A percentile compares a stretch with the other conserved stretches of the same genome.
Conservation (phyloP, 2,113 vertebrate species). For the Petrocephalus microphthalmus region DNA sequence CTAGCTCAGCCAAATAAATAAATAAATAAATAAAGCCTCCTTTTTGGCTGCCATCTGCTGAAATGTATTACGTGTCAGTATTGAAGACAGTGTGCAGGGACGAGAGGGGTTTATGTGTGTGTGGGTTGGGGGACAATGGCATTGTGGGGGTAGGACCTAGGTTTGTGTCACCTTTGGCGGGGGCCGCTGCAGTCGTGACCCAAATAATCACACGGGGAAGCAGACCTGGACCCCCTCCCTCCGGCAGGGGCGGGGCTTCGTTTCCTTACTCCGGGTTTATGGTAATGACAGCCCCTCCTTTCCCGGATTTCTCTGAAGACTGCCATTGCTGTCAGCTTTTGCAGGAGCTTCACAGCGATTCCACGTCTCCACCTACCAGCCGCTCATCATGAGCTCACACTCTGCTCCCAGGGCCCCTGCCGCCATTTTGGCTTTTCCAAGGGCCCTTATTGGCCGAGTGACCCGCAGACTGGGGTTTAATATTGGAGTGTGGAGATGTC, state of each 20-base stretch:
- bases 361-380: not conserved
- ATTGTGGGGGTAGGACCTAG: not conserved
- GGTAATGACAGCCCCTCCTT: not conserved
- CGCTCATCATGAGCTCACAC: not conserved
- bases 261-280: not conserved
- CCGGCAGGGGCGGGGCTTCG: not conserved
- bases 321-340: not conserved
- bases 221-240: not conserved
- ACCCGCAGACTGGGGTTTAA: not conserved
- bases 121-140: slow-evolving; percentile 11
- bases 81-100: not conserved
- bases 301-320: not conserved
- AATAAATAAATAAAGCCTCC: not conserved
- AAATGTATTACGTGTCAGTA: not conserved
- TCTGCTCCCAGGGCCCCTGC: too few species aligned
- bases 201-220: slow-evolving; percentile 42
- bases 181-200: not conserved
- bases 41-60: not conserved
- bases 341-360: not conserved
- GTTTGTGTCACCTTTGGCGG: slow-evolving; percentile 56
- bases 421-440: not conserved
- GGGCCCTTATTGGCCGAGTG: not conserved
- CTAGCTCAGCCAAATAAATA: not conserved
- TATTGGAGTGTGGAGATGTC: not conserved
- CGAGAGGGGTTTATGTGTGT: not conserved